Evolutionary conservation across 2,113 vertebrate species (phyloP).

Genomic region (Amblyornis subalaris): DNA sequence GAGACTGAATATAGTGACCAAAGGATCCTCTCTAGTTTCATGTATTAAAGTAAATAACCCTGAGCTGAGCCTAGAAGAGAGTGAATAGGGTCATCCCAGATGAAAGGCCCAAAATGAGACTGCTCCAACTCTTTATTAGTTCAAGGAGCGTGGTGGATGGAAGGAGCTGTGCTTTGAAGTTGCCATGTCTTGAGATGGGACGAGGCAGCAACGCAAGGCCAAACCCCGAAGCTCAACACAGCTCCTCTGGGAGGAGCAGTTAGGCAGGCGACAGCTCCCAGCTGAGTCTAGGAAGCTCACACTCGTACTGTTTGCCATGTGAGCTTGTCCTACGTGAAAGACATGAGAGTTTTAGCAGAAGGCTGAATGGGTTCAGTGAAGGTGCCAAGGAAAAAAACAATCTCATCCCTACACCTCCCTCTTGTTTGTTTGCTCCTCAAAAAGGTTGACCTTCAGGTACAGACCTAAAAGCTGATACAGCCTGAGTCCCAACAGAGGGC

Average conservation of each 20-base stretch:
- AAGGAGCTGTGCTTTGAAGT: not conserved
- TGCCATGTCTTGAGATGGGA: rapidly evolving
- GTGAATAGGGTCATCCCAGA: not conserved
- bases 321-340: not conserved
- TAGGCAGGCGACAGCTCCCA: not conserved
- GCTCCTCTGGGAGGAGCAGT: not conserved
- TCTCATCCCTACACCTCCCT: not conserved
- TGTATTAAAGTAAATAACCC: not conserved
- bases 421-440: not conserved
- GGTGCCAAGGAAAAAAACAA: not conserved
- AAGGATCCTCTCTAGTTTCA: not conserved
- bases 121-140: not conserved
- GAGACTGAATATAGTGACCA: not conserved
- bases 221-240: not conserved
- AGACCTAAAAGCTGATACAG: not conserved
- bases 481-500: not conserved
- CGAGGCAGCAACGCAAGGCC: not conserved
- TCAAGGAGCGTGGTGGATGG: not conserved
- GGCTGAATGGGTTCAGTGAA: not conserved
- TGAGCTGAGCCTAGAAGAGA: not conserved
- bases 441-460: not conserved
- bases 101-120: not conserved
- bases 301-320: not conserved
- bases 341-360: not conserved
- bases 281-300: not conserved